Base-by-base conservation (phyloP, 2,888 invertebrate genomes). In the Platerodrilus igneus region DNA sequence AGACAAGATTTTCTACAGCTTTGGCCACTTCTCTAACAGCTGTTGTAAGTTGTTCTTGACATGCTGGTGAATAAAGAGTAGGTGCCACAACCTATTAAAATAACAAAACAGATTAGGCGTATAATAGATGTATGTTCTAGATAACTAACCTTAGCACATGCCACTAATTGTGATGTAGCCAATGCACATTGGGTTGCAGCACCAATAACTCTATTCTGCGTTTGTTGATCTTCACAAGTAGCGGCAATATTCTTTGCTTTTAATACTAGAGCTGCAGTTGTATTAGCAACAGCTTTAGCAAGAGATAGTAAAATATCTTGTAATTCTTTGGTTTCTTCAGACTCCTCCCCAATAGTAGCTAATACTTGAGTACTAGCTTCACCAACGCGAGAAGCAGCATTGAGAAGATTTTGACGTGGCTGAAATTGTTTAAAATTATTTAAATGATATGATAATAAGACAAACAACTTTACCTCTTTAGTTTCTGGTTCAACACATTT, bases 261-360 rank as follows among this genome's bases (percentile, higher is more conserved):
- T 36, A 97, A 75, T 2, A 99, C 97, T 33, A 99, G 71, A 1
- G 92, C 90, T 0, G 99, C 97, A 0, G 99, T 96, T 2, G 95
- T 92, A 65, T 96, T 99, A 23, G 99, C 99, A 17, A 99, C 97
- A 0, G 90, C 91, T 70, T 97, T 97, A 4, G 97, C 97, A 51
- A 96, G 73, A 0, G 90, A 87, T 14, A 99, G 74, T 0, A 99
- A 77, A 71, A 92, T 86, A 55, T 99, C 97, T 71, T 83, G 72
- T 2, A 88, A 75, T 56, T 90, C 90, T 53, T 85, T 81, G 64
- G 83, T 86, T 48, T 85, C 81, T 8, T 82, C 81, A n/a, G 86
- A 86, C 44, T 92, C 92, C 58, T 93, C 92, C 9, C 90, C 91
- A 64, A 95, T 94, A 35, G 90, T 91, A 58, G 88, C 82, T 34